These are phyloP conservation scores for Takifugu rubripes DNA, from an alignment of 2,797 vertebrate species.

Conservation along the genomic window DNA sequence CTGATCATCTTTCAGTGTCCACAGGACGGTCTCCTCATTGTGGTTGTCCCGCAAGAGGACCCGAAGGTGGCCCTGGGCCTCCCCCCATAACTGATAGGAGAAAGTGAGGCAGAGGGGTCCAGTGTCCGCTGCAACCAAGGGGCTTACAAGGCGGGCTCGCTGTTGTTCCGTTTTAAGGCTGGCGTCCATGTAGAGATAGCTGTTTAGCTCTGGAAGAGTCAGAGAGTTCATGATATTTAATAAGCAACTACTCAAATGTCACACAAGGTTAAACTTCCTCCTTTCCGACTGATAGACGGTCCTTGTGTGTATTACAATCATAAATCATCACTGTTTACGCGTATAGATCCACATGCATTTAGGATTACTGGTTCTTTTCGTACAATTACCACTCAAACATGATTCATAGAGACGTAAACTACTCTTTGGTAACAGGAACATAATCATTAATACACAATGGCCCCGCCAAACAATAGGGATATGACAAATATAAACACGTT, in stretches of 20 bases:
- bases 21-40: conserved; percentile 85
- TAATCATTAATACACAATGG: conserved; percentile 47
- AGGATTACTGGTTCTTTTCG: conserved; percentile 25
- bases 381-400: conserved; percentile 21
- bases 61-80: conserved; percentile 82
- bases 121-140: conserved; percentile 77
- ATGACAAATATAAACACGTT: conserved; percentile 58
- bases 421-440: conserved; percentile 35
- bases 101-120: conserved; percentile 92
- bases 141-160: conserved; percentile 85
- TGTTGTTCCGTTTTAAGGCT: conserved; percentile 81
- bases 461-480: conserved; percentile 46
- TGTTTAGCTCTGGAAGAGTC: conserved; percentile 65
- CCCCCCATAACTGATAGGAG: conserved; percentile 86
- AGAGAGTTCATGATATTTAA: no score
- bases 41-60: conserved; percentile 81
- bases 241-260: not conserved
- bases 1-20: conserved; percentile 87
- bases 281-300: no score
- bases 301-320: conserved; percentile 1
- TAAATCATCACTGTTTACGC: conserved; percentile 28
- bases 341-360: conserved; percentile 4
- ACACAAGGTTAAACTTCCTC: not conserved
- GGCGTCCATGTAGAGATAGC: conserved; percentile 79
- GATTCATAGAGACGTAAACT: conserved; percentile 31